These are phyloP conservation scores for Etheostoma perlongum DNA, from an alignment of 2,797 vertebrate species.

Conservation along the genomic window DNA sequence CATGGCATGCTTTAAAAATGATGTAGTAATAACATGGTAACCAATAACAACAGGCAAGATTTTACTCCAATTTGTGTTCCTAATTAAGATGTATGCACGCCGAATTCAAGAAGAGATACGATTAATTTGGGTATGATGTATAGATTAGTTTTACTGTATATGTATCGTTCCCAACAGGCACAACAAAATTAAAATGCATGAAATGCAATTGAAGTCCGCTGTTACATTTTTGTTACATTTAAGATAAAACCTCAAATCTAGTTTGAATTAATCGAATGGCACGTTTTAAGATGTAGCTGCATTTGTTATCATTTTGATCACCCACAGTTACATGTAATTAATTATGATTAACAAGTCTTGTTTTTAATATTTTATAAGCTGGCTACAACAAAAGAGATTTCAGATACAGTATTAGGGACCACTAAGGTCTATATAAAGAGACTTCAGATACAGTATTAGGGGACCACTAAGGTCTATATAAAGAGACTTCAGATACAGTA, in stretches of 20 bases:
- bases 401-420: no score
- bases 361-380: constrained; percentile 7
- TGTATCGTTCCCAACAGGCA: background rate
- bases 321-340: background rate
- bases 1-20: rapidly evolving
- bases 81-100: background rate
- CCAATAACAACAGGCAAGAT: background rate
- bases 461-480: no score
- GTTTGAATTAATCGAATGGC: background rate
- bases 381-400: no score
- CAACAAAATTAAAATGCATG: rapidly evolving
- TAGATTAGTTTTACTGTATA: rapidly evolving
- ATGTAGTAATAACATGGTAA: background rate
- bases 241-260: rapidly evolving
- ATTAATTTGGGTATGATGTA: rapidly evolving
- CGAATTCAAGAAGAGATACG: background rate
- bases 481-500: no score
- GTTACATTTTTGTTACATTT: rapidly evolving
- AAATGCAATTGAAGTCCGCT: background rate
- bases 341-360: background rate
- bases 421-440: no score
- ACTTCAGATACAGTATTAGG: no score
- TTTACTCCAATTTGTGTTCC: rapidly evolving
- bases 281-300: background rate
- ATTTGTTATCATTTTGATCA: background rate